Evolutionary conservation across 2,113 vertebrate genomes (phyloP), one percentile per base, ranked within the genome.

Genomic region (Pachyramphus minor): DNA sequence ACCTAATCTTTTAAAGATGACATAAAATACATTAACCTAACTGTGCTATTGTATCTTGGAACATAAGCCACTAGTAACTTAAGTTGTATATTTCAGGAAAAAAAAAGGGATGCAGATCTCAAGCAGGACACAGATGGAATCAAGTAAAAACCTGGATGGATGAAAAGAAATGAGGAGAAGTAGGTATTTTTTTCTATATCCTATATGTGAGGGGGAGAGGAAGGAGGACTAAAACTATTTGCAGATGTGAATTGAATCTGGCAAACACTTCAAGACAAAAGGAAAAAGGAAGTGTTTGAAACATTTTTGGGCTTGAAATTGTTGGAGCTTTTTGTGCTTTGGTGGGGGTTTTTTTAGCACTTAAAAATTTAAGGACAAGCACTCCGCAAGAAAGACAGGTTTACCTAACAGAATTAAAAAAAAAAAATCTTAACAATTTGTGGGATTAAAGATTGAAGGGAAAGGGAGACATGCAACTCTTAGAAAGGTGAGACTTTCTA

Each of bases 51-150:
- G 91, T 92, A 93, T 94, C 94, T 97, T 96, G 91, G 93, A 97
- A 97, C 84, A 92, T 95, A 96, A 97, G 90, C 91, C 90, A 87
- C 92, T 94, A 89, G 94, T 97, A 98, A 98, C 95, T 97, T 84
- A 93, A 92, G 96, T 96, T 97, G 90, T 82, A 62, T 92, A 93
- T 97, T 97, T 97, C 95, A 97, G 93, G 90, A 17, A 5, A 94
- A 90, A 82, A 94, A 95, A 80, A n/a, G 90, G 91, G 79, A 95
- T 63, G 64, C 87, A 90, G 82, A 88, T 89, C 90, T 93, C 87
- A 85, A 93, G 93, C 97, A 91, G 97, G 52, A 94, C 88, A 96
- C 91, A 96, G 96, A 91, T 96, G 86, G 90, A 95, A 78, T 92
- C 93, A 94, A 97, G 95, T 83, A 62, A 96, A 97, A 96, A 89